Conservation (phyloP, 2,888 invertebrate species). For the Hedychridium roseum region DNA sequence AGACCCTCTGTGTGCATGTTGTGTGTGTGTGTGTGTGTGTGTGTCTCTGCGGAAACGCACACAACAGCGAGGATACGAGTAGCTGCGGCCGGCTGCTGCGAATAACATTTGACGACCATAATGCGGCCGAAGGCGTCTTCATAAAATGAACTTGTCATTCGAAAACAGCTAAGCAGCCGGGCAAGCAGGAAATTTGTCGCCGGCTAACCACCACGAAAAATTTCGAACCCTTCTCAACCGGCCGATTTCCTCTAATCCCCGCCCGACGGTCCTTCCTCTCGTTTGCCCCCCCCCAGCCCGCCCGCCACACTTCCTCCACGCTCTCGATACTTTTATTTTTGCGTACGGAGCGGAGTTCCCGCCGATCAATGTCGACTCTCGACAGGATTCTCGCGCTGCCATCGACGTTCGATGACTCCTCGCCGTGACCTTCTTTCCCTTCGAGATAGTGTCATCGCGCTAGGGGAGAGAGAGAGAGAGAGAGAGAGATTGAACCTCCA, state of each 20-base stretch:
- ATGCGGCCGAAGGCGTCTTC: slow-evolving; percentile 54
- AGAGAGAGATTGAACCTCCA: no score
- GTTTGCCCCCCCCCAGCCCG: slow-evolving; percentile 58
- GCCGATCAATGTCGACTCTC: no score
- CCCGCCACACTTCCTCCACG: slow-evolving; percentile 18
- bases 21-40: slow-evolving; percentile 14
- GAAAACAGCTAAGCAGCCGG: slow-evolving; percentile 48
- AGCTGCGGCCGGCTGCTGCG: slow-evolving; percentile 39
- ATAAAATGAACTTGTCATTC: slow-evolving; percentile 61
- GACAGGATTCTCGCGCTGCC: no score
- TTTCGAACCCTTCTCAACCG: slow-evolving; percentile 5
- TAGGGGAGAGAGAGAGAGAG: no score
- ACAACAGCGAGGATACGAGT: slow-evolving; percentile 31
- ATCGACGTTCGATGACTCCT: no score
- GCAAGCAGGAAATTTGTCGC: no score
- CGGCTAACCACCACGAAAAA: no score
- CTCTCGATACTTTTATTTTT: no score
- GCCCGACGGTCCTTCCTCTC: slow-evolving; percentile 32
- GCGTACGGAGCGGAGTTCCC: no score
- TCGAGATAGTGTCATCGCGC: no score
- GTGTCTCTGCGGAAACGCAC: slow-evolving; percentile 13
- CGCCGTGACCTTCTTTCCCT: no score
- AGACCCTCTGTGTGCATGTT: slow-evolving; percentile 11
- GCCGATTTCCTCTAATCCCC: background rate
- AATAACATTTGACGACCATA: slow-evolving; percentile 50